Evolutionary conservation across 2,113 vertebrate species (phyloP).

Genomic region (Podarcis muralis): DNA sequence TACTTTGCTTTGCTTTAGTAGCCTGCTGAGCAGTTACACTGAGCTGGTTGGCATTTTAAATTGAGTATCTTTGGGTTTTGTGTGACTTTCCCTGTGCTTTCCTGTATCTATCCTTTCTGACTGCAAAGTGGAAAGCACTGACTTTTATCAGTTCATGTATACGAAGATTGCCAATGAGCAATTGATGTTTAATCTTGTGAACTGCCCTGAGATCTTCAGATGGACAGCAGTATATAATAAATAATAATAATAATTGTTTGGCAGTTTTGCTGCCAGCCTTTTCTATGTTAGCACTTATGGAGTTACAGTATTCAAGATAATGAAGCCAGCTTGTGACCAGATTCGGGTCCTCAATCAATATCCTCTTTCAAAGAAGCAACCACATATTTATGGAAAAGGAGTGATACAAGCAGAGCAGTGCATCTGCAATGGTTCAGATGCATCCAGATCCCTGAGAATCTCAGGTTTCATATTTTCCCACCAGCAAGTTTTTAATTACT

Average conservation of each 20-base stretch:
- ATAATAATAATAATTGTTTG: too few relatives aligned
- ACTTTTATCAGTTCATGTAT: background rate
- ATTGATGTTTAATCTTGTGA: background rate
- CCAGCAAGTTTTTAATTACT: background rate
- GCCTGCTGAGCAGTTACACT: background rate
- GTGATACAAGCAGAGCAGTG: background rate
- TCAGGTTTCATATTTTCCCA: background rate
- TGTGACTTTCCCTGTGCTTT: rapidly evolving
- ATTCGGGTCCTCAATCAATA: too few relatives aligned
- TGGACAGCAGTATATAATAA: too few relatives aligned
- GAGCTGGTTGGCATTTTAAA: background rate
- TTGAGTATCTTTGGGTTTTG: background rate
- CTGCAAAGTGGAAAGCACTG: background rate
- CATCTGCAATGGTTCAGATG: background rate
- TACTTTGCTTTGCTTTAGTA: background rate
- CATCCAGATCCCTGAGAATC: background rate
- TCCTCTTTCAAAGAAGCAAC: background rate
- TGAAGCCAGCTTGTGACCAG: background rate
- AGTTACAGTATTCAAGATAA: background rate
- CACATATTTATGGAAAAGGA: background rate
- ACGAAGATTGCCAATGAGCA: background rate
- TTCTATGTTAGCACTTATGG: background rate
- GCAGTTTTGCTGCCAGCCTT: background rate
- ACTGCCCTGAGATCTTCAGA: too few relatives aligned
- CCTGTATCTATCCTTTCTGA: background rate